Base-by-base conservation (phyloP, 2,113 vertebrate genomes). In the Tenebrosternarchus preto region DNA sequence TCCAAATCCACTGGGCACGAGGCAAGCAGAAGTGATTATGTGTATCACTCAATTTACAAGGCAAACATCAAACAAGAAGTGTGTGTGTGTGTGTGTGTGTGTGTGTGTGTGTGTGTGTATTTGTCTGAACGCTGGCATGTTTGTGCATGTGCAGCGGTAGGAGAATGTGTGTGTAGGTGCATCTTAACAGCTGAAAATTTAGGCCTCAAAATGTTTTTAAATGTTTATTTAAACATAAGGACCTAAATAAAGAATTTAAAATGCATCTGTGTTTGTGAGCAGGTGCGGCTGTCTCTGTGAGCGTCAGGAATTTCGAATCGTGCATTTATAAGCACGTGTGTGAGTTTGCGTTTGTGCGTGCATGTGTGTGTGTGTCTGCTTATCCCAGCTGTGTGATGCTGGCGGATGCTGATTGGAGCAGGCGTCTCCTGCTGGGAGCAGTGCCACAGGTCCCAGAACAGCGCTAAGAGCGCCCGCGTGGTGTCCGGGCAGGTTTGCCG, bases 1-100 rank as follows among this genome's bases (percentile, higher is more conserved):
- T 80, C 81, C 76, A 80, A 86, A 86, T 83, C 85, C 83, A 81
- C 50, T 39, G 67, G 64, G 75, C 39, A 31, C 20, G 29, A 73
- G 29, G 50, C 31, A 55, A 59, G 79, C 80, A 75, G 69, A 33
- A 84, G 69, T 86, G 82, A 82, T 84, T 82, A 84, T 78, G 61
- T 64, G 61, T 73, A 73, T 61, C 82, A 72, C 69, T 84, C 74
- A 64, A 80, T 84, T 80, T 59, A 78, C 76, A 64, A 78, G 78
- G 20, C 77, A 59, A 85, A 85, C 74, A 61, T 22, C 6, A 77
- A 73, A 59, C 76, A 55, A 75, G 80, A 72, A 71, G 76, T 43
- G 72, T 46, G 43, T 46, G 43, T 46, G 43, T 46, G 43, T 46
- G 43, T 46, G 43, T 46, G 43, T 59, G 43, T 46, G 43, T 9